Evolutionary conservation across 2,113 vertebrate genomes (phyloP).

Genomic region (Synodontis membranacea): DNA sequence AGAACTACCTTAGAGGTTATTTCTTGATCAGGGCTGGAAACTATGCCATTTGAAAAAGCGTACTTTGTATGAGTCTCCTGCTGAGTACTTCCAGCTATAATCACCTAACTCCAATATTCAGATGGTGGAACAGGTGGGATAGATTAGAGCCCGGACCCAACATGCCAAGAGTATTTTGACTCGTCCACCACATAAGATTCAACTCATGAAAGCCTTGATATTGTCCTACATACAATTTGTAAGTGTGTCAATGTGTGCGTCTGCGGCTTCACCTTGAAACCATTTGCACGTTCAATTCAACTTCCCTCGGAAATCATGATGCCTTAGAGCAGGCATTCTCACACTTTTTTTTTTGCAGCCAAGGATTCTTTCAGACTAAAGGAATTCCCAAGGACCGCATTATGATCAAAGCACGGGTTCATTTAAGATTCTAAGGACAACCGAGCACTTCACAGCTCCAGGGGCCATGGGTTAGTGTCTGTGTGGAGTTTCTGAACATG

Average conservation of each 20-base stretch:
- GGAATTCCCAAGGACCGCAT: background rate
- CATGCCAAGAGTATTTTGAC: background rate
- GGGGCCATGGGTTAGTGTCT: background rate
- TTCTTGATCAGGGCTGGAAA: background rate
- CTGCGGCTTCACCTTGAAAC: slow-evolving; percentile 14
- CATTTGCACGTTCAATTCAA: background rate
- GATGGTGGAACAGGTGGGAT: background rate
- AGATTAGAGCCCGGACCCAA: background rate
- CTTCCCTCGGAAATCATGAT: background rate
- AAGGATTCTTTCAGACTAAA: background rate
- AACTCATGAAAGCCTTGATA: background rate
- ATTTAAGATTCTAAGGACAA: background rate
- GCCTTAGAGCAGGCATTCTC: background rate
- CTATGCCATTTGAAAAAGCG: background rate
- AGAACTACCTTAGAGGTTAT: background rate
- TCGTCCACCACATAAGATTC: background rate
- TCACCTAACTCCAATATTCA: background rate
- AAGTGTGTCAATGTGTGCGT: background rate
- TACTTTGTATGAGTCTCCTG: background rate
- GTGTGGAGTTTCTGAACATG: background rate
- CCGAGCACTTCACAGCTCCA: background rate
- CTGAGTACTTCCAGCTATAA: slow-evolving; percentile 11
- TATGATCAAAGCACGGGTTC: background rate
- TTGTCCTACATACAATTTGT: slow-evolving; percentile 5
- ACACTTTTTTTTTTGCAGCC: background rate